Conservation (phyloP, 2,888 invertebrate species). For the Sceliomorpha sp. region DNA sequence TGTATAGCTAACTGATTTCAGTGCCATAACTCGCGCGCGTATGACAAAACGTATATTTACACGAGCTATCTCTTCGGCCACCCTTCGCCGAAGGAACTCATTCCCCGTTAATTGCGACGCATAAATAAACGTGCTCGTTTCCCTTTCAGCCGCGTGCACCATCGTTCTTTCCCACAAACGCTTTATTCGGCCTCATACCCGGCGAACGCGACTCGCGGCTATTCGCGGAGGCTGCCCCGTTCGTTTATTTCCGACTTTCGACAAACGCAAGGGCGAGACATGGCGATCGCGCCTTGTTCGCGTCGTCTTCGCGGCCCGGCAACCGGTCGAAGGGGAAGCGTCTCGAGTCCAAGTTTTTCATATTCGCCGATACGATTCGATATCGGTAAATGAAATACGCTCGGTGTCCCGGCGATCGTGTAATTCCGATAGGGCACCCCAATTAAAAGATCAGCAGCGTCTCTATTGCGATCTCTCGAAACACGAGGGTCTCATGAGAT, state of each 20-base stretch:
- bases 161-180: conserved; percentile 40
- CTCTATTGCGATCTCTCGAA: conserved; percentile 11
- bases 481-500: conserved; percentile 47
- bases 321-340: no score
- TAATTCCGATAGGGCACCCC: conserved; percentile 42
- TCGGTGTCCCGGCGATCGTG: conserved; percentile 51
- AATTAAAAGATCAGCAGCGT: conserved; percentile 52
- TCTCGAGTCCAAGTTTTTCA: no score
- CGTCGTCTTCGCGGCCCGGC: no score
- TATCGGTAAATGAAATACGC: conserved; percentile 44
- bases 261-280: no score
- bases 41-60: conserved; percentile 12
- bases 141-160: conserved; percentile 23
- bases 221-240: no score
- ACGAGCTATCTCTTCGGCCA: not conserved
- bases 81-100: conserved; percentile 19
- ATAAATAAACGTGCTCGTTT: conserved; percentile 39
- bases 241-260: no score
- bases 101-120: conserved; percentile 48
- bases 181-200: conserved; percentile 41
- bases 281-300: no score
- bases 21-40: conserved; percentile 30
- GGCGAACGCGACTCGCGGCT: no score
- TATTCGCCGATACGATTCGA: conserved; percentile 38
- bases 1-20: conserved; percentile 37